Percentiles rank a stretch among this genome's conserved stretches.
These are phyloP conservation scores for silkworm (Bombyx mori) DNA, from an alignment of 1,140 invertebrate genomes.

Conservation along the genomic window ASM3026992v2 NC_085110.1:4634001-4634500, in stretches of 20 bases:
- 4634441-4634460: conserved; percentile 34
- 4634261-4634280: conserved; percentile 38
- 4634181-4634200: conserved; percentile 49
- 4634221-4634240: conserved; percentile 52
- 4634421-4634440: conserved; percentile 45
- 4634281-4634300: conserved; percentile 49
- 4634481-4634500: too few species aligned
- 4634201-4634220: conserved; percentile 48
- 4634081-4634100: conserved; percentile 41
- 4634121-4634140: conserved; percentile 51
- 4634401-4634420: conserved; percentile 60
- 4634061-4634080: conserved; percentile 44
- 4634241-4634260: conserved; percentile 49
- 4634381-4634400: conserved; percentile 55
- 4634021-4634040: conserved; percentile 52
- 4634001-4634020: conserved; percentile 47
- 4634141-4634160: conserved; percentile 48
- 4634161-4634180: conserved; percentile 48
- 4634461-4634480: too few species aligned
- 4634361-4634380: conserved; percentile 54
- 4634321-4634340: conserved; percentile 34
- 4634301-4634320: conserved; percentile 43
- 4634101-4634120: conserved; percentile 45
- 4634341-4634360: conserved; percentile 55
- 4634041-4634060: conserved; percentile 37